Evolutionary conservation across 2,113 vertebrate species (phyloP).

Genomic region (Hiodon tergisus): DNA sequence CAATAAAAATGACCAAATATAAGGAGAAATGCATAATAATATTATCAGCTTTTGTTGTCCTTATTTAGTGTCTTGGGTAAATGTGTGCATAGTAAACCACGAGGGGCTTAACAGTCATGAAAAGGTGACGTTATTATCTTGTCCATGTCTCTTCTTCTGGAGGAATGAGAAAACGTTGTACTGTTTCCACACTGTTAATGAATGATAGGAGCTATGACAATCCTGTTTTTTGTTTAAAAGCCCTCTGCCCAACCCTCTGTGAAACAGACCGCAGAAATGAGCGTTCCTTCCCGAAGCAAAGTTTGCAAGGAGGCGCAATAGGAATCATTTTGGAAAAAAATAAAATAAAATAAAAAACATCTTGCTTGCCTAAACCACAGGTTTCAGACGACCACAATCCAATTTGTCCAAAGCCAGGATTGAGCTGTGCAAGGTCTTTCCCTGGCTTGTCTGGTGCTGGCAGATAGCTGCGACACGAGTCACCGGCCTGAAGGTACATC

Average conservation of each 20-base stretch:
- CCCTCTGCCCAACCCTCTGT: not conserved
- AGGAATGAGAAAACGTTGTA: not conserved
- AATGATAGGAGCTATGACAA: conserved; percentile 9
- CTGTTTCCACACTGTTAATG: conserved; percentile 10
- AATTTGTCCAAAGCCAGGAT: conserved; percentile 53
- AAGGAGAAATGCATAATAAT: no score
- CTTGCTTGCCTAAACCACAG: conserved; percentile 42
- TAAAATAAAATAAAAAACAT: conserved; percentile 20
- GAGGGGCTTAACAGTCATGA: no score
- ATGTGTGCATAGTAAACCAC: not conserved
- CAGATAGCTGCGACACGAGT: conserved; percentile 46
- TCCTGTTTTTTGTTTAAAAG: conserved; percentile 23
- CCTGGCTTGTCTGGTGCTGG: conserved; percentile 34
- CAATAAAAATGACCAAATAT: not conserved
- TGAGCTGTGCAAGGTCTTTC: conserved; percentile 42
- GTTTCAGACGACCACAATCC: conserved; percentile 52
- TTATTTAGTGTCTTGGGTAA: not conserved
- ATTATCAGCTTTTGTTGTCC: no score
- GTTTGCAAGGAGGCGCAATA: conserved; percentile 29
- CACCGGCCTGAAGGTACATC: conserved; percentile 28
- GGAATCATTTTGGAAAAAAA: not conserved
- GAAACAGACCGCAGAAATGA: conserved; percentile 38
- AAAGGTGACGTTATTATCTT: no score
- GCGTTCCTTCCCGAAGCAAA: conserved; percentile 39
- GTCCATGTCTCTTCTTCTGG: not conserved